Percentiles rank a stretch among this genome's conserved stretches.
These are phyloP conservation scores for Trachelus troglodyta DNA, from an alignment of 2,888 invertebrate genomes.

Conservation along the genomic window DNA sequence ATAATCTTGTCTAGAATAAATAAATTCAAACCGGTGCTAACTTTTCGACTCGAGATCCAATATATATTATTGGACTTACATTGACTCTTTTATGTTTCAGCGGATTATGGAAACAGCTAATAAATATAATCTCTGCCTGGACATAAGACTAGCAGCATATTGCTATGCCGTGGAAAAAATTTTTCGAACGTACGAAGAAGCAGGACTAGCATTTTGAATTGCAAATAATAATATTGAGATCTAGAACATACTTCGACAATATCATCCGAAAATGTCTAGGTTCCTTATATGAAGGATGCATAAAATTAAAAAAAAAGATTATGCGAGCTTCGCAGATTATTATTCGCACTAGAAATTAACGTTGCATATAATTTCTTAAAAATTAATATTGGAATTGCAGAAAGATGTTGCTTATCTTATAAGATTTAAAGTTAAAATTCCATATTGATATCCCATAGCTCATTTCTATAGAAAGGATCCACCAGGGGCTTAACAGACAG, in stretches of 20 bases:
- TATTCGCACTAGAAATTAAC: neutral
- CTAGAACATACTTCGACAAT: neutral
- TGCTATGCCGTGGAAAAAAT: conserved; percentile 71
- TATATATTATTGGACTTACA: neutral
- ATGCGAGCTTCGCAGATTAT: neutral
- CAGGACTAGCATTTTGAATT: conserved; percentile 68
- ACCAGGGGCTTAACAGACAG: neutral
- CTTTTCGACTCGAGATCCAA: too few relatives aligned
- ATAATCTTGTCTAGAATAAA: too few relatives aligned
- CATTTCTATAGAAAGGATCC: neutral
- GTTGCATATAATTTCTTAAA: neutral
- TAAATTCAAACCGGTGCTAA: too few relatives aligned
- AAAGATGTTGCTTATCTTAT: neutral
- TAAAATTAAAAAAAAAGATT: neutral
- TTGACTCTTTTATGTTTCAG: conserved; percentile 51
- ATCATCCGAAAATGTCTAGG: too few relatives aligned
- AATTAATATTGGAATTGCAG: neutral
- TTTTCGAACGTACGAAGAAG: conserved; percentile 69
- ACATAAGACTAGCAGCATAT: conserved; percentile 71
- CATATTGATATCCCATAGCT: neutral
- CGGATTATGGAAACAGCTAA: conserved; percentile 76
- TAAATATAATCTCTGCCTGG: conserved; percentile 79
- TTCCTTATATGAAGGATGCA: too few relatives aligned
- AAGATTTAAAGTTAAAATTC: neutral
- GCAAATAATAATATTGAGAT: neutral